Evolutionary conservation across 2,797 vertebrate species (phyloP).

Genomic region (Acipenser ruthenus): DNA sequence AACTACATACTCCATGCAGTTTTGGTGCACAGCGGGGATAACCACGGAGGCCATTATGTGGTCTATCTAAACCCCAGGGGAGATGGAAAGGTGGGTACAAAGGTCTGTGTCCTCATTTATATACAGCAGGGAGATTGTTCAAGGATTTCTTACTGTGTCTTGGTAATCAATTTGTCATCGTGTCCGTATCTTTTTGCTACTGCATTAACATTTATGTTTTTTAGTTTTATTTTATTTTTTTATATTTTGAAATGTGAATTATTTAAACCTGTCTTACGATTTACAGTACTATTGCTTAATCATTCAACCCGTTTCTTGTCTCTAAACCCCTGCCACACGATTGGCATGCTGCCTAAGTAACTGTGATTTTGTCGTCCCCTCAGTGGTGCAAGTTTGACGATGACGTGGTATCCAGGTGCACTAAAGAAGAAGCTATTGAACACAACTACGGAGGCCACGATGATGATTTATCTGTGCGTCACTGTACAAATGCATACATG

Average conservation of each 20-base stretch:
- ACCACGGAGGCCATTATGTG: constrained; percentile 97
- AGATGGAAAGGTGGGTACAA: constrained; percentile 88
- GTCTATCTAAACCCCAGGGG: constrained; percentile 98
- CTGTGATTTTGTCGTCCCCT: background rate
- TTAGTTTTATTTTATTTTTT: background rate
- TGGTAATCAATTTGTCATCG: no score
- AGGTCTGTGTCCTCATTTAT: background rate
- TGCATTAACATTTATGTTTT: background rate
- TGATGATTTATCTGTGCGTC: constrained; percentile 91
- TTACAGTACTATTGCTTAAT: constrained; percentile 2
- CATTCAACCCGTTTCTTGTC: background rate
- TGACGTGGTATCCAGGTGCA: constrained; percentile 92
- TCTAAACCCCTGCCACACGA: background rate
- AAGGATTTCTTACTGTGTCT: background rate
- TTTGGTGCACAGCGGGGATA: constrained; percentile 95
- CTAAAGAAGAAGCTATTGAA: constrained; percentile 96
- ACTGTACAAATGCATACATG: constrained; percentile 98
- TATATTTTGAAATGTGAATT: constrained; percentile 59
- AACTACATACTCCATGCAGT: constrained; percentile 98
- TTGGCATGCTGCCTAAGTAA: background rate
- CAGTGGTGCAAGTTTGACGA: constrained; percentile 99
- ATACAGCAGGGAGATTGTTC: constrained; percentile 15
- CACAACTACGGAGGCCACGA: constrained; percentile 97
- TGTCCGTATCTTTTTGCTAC: background rate
- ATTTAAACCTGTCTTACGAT: constrained; percentile 50